Evolutionary conservation across 2,797 vertebrate genomes (phyloP).

Genomic region (Hoplostethus mediterraneus): DNA sequence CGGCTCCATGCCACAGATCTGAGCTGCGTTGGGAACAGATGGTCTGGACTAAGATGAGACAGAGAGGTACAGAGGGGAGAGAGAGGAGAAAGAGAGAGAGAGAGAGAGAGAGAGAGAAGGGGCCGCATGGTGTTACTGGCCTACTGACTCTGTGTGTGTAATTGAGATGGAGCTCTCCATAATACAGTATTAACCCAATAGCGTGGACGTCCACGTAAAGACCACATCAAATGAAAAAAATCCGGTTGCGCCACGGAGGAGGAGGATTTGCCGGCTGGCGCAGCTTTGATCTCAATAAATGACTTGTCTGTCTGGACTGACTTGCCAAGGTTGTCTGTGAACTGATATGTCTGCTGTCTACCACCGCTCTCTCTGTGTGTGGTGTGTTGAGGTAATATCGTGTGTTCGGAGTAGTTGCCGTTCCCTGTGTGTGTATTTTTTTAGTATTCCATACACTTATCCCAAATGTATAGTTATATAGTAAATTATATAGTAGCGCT

Average conservation of each 20-base stretch:
- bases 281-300: conserved; percentile 33
- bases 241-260: conserved; percentile 42
- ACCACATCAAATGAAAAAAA: conserved; percentile 51
- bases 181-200: conserved; percentile 83
- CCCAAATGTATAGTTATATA: too few species aligned
- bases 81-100: too few species aligned
- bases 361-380: conserved; percentile 10
- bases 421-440: neutral
- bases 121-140: conserved; percentile 51
- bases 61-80: conserved; percentile 34
- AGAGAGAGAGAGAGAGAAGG: neutral
- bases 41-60: conserved; percentile 78
- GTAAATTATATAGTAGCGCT: too few species aligned
- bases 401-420: conserved; percentile 14
- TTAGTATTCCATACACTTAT: too few species aligned
- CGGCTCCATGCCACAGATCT: conserved; percentile 52
- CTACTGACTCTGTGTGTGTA: conserved; percentile 66
- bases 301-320: conserved; percentile 38
- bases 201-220: conserved; percentile 44
- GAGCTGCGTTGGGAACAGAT: conserved; percentile 73
- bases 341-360: conserved; percentile 38
- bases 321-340: conserved; percentile 4
- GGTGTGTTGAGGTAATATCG: conserved; percentile 3
- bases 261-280: conserved; percentile 53
- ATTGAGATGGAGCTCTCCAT: conserved; percentile 68